These are phyloP conservation scores for Philereme transversata DNA, from an alignment of 2,888 invertebrate species.

Conservation along the genomic window DNA sequence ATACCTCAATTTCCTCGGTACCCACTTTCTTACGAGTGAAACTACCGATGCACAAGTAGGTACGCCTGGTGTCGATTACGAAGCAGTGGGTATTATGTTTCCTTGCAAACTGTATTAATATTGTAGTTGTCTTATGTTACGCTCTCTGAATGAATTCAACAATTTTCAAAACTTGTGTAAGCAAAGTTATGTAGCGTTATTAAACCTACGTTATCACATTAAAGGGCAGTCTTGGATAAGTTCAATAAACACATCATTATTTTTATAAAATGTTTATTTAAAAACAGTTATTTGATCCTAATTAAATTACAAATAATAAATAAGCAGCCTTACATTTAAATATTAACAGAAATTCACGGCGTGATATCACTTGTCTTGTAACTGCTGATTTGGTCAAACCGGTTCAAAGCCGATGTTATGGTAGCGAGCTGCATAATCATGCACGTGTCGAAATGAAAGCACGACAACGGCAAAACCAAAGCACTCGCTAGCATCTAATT, in stretches of 20 bases:
- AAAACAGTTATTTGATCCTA: constrained; percentile 64
- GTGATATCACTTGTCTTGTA: constrained; percentile 38
- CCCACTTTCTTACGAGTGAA: constrained; percentile 70
- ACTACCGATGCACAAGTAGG: constrained; percentile 46
- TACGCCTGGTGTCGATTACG: constrained; percentile 56
- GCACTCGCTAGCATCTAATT: constrained; percentile 52
- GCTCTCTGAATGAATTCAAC: constrained; percentile 42
- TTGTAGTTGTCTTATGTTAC: constrained; percentile 38
- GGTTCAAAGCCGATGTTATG: constrained; percentile 43
- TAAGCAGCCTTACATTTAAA: constrained; percentile 62
- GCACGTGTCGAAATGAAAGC: constrained; percentile 65
- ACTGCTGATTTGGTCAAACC: constrained; percentile 38
- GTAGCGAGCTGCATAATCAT: constrained; percentile 54
- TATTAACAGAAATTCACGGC: constrained; percentile 79
- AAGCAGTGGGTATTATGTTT: constrained; percentile 56
- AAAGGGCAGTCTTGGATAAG: not conserved
- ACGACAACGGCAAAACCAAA: constrained; percentile 51
- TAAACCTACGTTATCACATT: not conserved
- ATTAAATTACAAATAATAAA: constrained; percentile 67
- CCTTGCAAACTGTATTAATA: constrained; percentile 39
- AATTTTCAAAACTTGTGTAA: constrained; percentile 26
- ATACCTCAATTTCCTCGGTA: constrained; percentile 48
- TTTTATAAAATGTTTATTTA: constrained; percentile 50
- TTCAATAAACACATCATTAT: constrained; percentile 30
- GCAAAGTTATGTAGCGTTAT: constrained; percentile 3